Evolutionary conservation across 2,113 vertebrate genomes (phyloP).

Genomic region (Mustela lutreola): DNA sequence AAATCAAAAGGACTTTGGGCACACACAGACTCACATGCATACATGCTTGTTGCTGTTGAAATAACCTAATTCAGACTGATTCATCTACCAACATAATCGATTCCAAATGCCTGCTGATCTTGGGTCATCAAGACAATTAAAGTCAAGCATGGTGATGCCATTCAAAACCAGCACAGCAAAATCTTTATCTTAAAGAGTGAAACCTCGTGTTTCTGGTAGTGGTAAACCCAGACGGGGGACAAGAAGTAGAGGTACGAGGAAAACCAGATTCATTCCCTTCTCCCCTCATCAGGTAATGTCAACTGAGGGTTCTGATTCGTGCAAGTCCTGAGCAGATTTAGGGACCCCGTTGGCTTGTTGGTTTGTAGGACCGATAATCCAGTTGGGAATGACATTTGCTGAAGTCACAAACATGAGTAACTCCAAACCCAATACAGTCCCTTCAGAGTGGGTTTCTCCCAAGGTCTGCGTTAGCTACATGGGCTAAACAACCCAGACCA

Average conservation of each 20-base stretch:
- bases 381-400: neutral
- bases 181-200: neutral
- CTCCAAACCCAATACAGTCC: neutral
- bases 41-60: neutral
- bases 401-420: neutral
- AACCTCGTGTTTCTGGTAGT: neutral
- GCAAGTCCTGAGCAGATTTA: neutral
- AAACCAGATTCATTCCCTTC: no score
- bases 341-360: neutral
- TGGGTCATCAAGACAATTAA: neutral
- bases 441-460: neutral
- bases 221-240: neutral
- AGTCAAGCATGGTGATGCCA: rapidly evolving
- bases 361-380: neutral
- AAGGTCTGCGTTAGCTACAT: neutral
- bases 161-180: neutral
- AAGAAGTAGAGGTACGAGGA: neutral
- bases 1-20: neutral
- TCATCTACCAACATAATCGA: neutral
- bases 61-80: neutral
- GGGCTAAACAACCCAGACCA: neutral
- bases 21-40: neutral
- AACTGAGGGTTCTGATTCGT: neutral
- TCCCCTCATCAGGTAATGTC: neutral
- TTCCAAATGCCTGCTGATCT: neutral